A percentile compares a stretch with the other conserved stretches of the same genome.
Conservation (phyloP, 2,113 vertebrate species). For the Lophochroa leadbeateri region DNA sequence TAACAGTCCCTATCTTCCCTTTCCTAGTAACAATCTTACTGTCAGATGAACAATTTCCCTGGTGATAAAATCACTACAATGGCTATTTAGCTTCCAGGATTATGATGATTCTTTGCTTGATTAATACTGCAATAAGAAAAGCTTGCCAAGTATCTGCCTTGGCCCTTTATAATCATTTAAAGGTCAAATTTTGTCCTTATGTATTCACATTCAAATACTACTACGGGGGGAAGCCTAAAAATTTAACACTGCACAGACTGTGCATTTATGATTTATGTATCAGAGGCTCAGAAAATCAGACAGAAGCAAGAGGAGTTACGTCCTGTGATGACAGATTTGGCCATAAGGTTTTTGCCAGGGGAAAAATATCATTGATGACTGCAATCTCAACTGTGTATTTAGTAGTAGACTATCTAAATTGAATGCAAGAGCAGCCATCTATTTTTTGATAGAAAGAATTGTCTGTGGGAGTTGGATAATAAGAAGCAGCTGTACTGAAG, state of each 20-base stretch:
- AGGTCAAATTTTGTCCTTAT: slow-evolving; percentile 22
- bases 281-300: neutral
- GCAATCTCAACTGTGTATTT: neutral
- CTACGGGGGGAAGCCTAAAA: slow-evolving; percentile 8
- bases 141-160: slow-evolving; percentile 49
- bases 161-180: slow-evolving; percentile 43
- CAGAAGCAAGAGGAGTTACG: neutral
- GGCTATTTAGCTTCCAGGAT: slow-evolving; percentile 70
- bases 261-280: slow-evolving; percentile 34
- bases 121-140: slow-evolving; percentile 68
- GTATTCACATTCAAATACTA: neutral
- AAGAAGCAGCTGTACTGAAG: neutral
- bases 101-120: slow-evolving; percentile 70
- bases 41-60: slow-evolving; percentile 76
- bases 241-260: slow-evolving; percentile 36
- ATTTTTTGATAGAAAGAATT: neutral
- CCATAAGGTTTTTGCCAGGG: neutral
- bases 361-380: neutral
- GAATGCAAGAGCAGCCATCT: neutral
- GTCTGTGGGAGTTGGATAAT: neutral
- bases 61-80: slow-evolving; percentile 73
- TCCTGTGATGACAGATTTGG: neutral
- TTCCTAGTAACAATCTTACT: slow-evolving; percentile 68
- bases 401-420: neutral
- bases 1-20: slow-evolving; percentile 63